Conservation (phyloP, 2,797 vertebrate species). For the Loriculus beryllinus region DNA sequence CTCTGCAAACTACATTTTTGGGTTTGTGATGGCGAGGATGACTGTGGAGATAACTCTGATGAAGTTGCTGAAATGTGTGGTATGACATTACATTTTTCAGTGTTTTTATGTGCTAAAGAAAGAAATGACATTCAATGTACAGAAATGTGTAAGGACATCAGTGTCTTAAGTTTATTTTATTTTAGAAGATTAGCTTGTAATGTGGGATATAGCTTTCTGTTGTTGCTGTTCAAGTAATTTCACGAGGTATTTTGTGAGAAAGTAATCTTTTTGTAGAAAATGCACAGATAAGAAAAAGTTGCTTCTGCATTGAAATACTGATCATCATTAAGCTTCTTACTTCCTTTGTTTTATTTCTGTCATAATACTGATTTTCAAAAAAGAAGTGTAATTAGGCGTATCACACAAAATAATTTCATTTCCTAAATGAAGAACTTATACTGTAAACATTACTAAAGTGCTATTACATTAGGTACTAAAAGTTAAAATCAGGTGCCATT, state of each 20-base stretch:
- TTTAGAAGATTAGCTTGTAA: neutral
- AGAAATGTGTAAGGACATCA: neutral
- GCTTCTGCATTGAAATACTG: neutral
- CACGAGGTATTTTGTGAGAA: neutral
- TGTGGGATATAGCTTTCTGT: neutral
- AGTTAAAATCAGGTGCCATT: neutral
- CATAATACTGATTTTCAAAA: neutral
- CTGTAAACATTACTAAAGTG: neutral
- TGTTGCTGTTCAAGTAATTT: neutral
- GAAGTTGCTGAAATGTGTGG: constrained; percentile 93
- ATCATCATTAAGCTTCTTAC: neutral
- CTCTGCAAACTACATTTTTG: constrained; percentile 94
- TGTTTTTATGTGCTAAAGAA: neutral
- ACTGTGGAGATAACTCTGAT: constrained; percentile 97
- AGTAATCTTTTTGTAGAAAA: neutral
- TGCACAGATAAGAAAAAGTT: neutral
- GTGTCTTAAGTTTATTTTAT: neutral
- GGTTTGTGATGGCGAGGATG: constrained; percentile 97
- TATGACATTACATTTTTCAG: constrained; percentile 67
- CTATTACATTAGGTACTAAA: neutral
- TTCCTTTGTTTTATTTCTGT: neutral
- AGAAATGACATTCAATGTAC: neutral
- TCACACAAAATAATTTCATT: neutral
- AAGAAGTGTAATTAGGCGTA: neutral
- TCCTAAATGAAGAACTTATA: neutral